Evolutionary conservation across 2,113 vertebrate genomes (phyloP), one percentile per base, ranked within the genome.

Genomic region (Kobus ellipsiprymnus): DNA sequence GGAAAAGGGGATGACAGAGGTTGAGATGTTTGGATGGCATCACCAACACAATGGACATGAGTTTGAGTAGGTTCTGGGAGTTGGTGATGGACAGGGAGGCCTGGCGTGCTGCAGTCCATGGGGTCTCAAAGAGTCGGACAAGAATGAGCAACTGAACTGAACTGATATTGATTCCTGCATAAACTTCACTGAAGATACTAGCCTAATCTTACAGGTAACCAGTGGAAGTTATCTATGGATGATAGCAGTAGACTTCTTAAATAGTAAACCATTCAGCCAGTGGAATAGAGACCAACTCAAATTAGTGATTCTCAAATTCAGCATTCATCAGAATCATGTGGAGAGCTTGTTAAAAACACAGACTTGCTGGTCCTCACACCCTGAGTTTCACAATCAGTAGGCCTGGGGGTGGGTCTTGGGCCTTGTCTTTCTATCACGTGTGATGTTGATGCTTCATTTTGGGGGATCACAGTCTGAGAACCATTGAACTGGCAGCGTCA

Each of bases 31-130:
- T 71, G 19, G 67, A 40, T 40, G 67, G 19, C 19, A 23, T 40
- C n/a, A 40, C 67, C 0, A 0, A 71, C 10, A 40, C 19, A 11
- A 23, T 71, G n/a, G 67, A 71, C 5, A 12, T 23, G 2, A 23
- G 5, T 71, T 23, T 71, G 67, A 71, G 19, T 23, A 13, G n/a
- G 1, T 5, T 23, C n/a, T 23, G n/a, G 19, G n/a, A 40, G 36
- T 23, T 40, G 67, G 67, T 71, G 67, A 40, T 36, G 67, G 19
- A 71, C n/a, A 71, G n/a, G n/a, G n/a, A 71, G 5, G 4, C 10
- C 5, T 36, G 10, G n/a, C 0, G 2, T 71, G n/a, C 67, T 40
- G 1, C 10, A 40, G 10, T 71, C n/a, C 67, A 23, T 40, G 10
- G 19, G 2, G 5, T 71, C 67, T 5, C n/a, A 71, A 40, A 71